phyloP scores from a whole-genome alignment of 2,888 invertebrate species.

The Leptinotarsa peninsularis region DNA sequence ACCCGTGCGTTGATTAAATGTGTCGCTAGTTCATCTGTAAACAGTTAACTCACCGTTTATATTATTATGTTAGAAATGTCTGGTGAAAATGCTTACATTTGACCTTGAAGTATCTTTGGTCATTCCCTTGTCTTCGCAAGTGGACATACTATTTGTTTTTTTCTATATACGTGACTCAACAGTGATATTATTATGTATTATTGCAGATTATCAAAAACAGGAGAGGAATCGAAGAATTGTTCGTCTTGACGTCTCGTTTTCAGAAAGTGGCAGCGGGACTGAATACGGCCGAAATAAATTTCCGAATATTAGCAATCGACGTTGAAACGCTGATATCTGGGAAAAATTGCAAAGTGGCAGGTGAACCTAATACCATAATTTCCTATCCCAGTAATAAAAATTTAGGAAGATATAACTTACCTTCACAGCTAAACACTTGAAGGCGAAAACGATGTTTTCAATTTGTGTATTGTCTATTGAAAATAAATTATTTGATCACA shows the following conservation, averaged over 20 bases:
- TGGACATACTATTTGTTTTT: too few relatives aligned
- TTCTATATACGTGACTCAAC: too few relatives aligned
- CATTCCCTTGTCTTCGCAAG: too few relatives aligned
- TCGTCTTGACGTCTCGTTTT: constrained; percentile 76
- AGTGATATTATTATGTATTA: too few relatives aligned
- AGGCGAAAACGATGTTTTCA: background rate
- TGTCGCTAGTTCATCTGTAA: too few relatives aligned
- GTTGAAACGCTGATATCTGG: constrained; percentile 70
- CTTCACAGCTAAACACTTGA: background rate
- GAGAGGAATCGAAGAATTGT: constrained; percentile 73
- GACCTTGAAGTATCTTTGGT: too few relatives aligned
- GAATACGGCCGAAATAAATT: constrained; percentile 72
- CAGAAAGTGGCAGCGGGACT: constrained; percentile 76
- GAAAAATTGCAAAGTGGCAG: constrained; percentile 67
- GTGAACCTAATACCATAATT: background rate
- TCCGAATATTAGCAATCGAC: constrained; percentile 76
- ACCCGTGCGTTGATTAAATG: too few relatives aligned
- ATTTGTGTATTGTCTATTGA: too few relatives aligned
- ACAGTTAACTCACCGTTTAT: too few relatives aligned
- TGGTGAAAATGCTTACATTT: too few relatives aligned
- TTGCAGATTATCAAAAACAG: constrained; percentile 69
- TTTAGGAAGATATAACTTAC: background rate
- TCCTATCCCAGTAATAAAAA: background rate
- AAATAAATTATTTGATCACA: too few relatives aligned
- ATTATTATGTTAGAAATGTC: too few relatives aligned